Base-by-base conservation (phyloP, 2,888 invertebrate genomes). In the Piscicola geometra region DNA sequence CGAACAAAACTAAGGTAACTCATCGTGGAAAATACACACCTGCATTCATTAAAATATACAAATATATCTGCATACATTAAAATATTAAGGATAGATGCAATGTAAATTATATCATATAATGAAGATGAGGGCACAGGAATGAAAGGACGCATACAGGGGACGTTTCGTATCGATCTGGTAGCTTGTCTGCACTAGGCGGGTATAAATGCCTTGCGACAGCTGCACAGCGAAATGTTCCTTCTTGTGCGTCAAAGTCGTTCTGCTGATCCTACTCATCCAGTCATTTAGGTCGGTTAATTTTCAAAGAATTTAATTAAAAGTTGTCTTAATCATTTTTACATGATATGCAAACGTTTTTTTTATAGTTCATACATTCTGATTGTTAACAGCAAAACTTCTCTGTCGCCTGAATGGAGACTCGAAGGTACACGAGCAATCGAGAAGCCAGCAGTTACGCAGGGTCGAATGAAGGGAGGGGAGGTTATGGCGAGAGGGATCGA, bases 351-450 rank as follows among this genome's bases (percentile, higher is more conserved):
- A n/a, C n/a, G n/a, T n/a, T n/a, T n/a, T n/a, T n/a, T n/a, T n/a
- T n/a, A n/a, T n/a, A n/a, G n/a, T n/a, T n/a, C n/a, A n/a, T n/a
- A 15, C 50, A 47, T 15, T 47, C 21, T 9, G 9, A 21, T 21
- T 15, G 9, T 47, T 47, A 47, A 47, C 60, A 56, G n/a, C n/a
- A 56, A 21, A 25, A 25, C n/a, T 56, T 18, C n/a, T 25, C 60
- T 56, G 5, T 25, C n/a, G 41, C 15, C 15, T 41, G 9, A 41
- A 56, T 73, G 28, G 73, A 73, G 35, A 56, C 35, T 64, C 73
- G 73, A n/a, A 60, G 52, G 64, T 73, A 35, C 36, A 32, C 60
- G 25, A 73, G 64, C 35, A 60, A 33, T n/a, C 47, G 64, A 35
- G 41, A 33, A 9, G 30, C 30, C 2, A 64, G 32, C n/a, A 35